phyloP scores from a whole-genome alignment of 53 echinoderm and acorn worm genomes.

The Astropecten irregularis region DNA sequence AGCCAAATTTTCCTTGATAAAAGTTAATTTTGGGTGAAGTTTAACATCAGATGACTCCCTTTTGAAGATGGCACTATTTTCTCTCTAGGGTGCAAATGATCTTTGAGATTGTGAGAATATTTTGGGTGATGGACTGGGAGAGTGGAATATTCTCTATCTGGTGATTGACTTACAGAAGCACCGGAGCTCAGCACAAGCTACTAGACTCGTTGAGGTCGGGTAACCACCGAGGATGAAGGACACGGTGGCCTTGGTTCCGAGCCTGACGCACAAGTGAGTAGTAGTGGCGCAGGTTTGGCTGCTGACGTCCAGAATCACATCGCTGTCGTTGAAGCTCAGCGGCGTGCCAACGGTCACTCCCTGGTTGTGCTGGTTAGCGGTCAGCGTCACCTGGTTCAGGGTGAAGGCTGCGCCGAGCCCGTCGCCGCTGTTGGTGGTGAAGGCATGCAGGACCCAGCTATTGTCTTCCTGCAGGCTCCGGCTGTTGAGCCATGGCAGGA shows the following conservation, averaged over 20 bases:
- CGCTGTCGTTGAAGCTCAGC: constrained; percentile 24
- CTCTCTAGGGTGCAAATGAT: too few relatives aligned
- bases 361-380: constrained; percentile 30
- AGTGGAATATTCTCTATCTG: too few relatives aligned
- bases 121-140: too few relatives aligned
- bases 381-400: constrained; percentile 3
- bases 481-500: constrained; percentile 54
- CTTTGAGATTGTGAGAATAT: too few relatives aligned
- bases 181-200: constrained; percentile 14
- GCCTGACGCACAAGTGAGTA: constrained; percentile 36
- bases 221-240: constrained; percentile 47
- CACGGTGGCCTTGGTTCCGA: constrained; percentile 14
- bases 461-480: constrained; percentile 33
- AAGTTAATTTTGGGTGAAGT: too few relatives aligned
- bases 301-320: constrained; percentile 36
- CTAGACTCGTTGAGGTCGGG: background rate
- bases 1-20: background rate
- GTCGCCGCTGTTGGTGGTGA: constrained; percentile 7
- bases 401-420: background rate
- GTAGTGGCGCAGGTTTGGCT: constrained; percentile 24
- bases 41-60: too few relatives aligned
- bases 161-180: constrained; percentile 18
- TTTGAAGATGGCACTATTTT: too few relatives aligned
- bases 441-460: constrained; percentile 53
- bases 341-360: constrained; percentile 31